Evolutionary conservation across 1,140 invertebrate species (phyloP), one percentile per base, ranked within the genome.

Genomic region (Aricia agestis): DNA sequence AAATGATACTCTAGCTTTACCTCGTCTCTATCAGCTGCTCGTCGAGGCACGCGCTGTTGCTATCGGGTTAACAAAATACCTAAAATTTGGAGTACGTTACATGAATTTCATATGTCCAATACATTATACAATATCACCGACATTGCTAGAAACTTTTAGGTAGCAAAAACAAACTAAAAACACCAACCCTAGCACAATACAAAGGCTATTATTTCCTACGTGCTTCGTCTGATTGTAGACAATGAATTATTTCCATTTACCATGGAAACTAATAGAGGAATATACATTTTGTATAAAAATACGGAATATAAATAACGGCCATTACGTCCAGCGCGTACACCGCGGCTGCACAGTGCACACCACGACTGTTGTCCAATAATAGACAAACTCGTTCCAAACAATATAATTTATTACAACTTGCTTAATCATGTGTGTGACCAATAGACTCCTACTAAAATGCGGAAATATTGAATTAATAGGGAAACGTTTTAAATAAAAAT

Each of bases 201-300:
- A 9, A 11, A 9, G n/a, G 18, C 58, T 18, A 59, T 59, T 59
- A 59, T 59, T 17, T 63, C 18, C 59, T 63, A 18, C 17, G 11
- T 25, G 59, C 59, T 11, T 63, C 25, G 59, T 63, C 59, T 19
- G 59, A 19, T 25, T 19, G 1, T 63, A 19, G 59, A 25, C 59
- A 19, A 63, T 19, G 11, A 19, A 59, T 18, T 17, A 59, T 59
- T 11, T 18, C 18, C 59, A 63, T 63, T 19, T 63, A 10, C 10
- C 18, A 59, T 7, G n/a, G 7, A 17, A 17, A 31, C 59, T 11
- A 63, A 63, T 63, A 19, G 59, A 63, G 59, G 59, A 63, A 25
- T 25, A 25, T 25, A 63, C 19, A 25, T 63, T 61, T 63, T 63
- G 18, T 63, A 63, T 63, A 63, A 63, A 63, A 63, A 63, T 19